Percentiles rank a stretch among this genome's conserved stretches.
Conservation (phyloP, 2,113 vertebrate species). For the Fulmarus glacialis region DNA sequence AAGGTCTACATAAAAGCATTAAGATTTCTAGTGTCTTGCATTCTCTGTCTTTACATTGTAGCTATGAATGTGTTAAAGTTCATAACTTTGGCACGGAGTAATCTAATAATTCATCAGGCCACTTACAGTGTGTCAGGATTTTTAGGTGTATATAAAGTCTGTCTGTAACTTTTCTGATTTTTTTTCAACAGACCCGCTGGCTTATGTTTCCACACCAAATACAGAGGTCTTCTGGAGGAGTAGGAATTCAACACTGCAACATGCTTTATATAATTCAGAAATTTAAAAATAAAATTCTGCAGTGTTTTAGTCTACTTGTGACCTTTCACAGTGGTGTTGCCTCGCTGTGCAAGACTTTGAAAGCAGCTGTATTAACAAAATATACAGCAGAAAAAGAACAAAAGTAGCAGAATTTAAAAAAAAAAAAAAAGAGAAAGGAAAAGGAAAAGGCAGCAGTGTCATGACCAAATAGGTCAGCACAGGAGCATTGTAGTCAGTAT, state of each 20-base stretch:
- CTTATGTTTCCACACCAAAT: slow-evolving; percentile 36
- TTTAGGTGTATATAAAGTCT: slow-evolving; percentile 7
- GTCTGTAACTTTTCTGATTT: not conserved
- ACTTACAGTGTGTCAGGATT: not conserved
- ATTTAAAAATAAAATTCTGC: not conserved
- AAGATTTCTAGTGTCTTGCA: not conserved
- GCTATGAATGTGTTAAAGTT: not conserved
- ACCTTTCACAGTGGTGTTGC: not conserved
- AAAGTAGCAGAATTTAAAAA: not conserved
- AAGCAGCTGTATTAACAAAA: not conserved
- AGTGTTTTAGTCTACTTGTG: not conserved
- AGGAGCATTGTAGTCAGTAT: not conserved
- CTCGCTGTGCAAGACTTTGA: not conserved
- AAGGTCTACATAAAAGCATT: not conserved
- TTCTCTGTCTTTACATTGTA: not conserved
- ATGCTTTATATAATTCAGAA: not conserved
- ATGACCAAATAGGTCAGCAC: not conserved
- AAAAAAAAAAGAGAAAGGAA: too few relatives aligned
- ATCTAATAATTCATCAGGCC: not conserved
- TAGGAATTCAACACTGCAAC: not conserved
- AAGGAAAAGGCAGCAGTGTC: not conserved
- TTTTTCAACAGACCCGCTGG: not conserved
- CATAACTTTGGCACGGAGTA: not conserved
- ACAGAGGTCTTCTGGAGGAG: not conserved
- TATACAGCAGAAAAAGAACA: not conserved